Conservation (phyloP, 2,888 invertebrate species). For the Auanema sp. region DNA sequence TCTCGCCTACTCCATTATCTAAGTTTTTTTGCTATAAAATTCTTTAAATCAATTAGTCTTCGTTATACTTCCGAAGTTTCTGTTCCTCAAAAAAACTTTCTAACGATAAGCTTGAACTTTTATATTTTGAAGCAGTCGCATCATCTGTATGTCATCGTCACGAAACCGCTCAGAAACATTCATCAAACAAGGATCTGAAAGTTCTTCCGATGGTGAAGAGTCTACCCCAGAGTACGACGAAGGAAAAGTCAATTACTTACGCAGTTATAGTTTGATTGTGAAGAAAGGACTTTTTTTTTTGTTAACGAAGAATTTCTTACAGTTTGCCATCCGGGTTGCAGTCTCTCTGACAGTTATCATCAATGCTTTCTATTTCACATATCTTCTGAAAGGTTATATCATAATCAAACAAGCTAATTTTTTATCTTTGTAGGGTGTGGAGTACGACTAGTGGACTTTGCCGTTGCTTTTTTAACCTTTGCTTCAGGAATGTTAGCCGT, state of each 20-base stretch:
- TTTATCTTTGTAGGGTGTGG: no score
- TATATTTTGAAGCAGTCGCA: background rate
- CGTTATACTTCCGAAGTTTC: no score
- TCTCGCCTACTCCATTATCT: background rate
- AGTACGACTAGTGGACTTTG: no score
- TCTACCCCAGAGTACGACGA: background rate
- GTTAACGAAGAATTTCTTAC: background rate
- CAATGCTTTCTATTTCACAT: no score
- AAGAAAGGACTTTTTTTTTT: background rate
- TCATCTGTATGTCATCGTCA: background rate
- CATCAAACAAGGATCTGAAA: constrained; percentile 4
- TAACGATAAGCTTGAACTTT: background rate
- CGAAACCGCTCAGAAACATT: background rate
- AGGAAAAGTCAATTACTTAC: no score
- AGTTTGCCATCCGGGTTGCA: background rate
- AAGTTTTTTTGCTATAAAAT: background rate
- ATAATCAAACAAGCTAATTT: no score
- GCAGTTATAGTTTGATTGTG: no score
- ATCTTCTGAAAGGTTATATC: no score
- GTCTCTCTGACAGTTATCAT: no score
- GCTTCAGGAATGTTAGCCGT: no score
- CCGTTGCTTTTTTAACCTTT: no score
- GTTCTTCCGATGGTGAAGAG: constrained; percentile 1
- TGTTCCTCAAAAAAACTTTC: no score
- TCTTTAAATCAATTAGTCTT: background rate